Conservation (phyloP, 2,888 invertebrate species). For the Dinocampus coccinellae region DNA sequence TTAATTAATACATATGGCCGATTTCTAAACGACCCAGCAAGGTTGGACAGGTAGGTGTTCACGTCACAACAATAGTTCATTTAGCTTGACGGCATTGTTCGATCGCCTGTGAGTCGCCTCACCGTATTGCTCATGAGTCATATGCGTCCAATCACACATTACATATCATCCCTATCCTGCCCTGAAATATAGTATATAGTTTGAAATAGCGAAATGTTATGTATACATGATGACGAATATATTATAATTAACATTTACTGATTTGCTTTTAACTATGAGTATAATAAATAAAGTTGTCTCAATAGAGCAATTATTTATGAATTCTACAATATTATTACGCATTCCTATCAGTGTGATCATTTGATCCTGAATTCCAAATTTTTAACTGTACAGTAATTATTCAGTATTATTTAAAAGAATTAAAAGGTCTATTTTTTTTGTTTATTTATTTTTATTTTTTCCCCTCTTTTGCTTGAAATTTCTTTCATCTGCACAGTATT, state of each 20-base stretch:
- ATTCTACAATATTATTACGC: neutral
- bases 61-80: constrained; percentile 35
- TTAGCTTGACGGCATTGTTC: constrained; percentile 18
- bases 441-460: too few species aligned
- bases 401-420: too few species aligned
- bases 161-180: neutral
- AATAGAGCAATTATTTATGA: too few species aligned
- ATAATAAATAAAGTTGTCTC: too few species aligned
- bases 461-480: too few species aligned
- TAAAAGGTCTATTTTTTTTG: too few species aligned
- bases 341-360: neutral
- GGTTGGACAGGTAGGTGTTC: constrained; percentile 32
- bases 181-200: constrained; percentile 15
- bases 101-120: constrained; percentile 24
- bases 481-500: too few species aligned
- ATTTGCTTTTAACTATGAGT: too few species aligned
- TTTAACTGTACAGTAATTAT: too few species aligned
- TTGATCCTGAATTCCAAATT: neutral
- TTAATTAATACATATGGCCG: neutral
- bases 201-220: constrained; percentile 2
- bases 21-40: constrained; percentile 23
- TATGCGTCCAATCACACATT: constrained; percentile 14
- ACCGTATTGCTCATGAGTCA: constrained; percentile 38
- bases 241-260: too few species aligned
- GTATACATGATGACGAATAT: too few species aligned